Conservation (phyloP, 2,113 vertebrate genomes). For the Prionailurus viverrinus region DNA sequence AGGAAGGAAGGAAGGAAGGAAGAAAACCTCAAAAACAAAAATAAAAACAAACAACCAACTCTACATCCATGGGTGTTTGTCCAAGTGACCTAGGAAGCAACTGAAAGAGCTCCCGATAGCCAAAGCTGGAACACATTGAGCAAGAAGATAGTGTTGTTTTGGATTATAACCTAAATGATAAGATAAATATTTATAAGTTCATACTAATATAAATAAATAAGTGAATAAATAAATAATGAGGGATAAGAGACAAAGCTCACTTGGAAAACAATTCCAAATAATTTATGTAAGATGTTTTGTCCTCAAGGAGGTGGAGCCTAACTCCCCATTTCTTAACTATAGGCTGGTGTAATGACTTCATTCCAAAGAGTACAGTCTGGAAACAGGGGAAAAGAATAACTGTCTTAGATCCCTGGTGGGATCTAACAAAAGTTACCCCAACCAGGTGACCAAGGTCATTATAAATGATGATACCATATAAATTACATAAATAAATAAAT, state of each 20-base stretch:
- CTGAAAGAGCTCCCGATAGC: neutral
- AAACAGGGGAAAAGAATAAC: neutral
- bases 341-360: neutral
- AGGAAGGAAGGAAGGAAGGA: too few relatives aligned
- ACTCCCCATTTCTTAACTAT: neutral
- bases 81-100: too few relatives aligned
- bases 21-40: neutral
- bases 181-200: neutral
- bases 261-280: neutral
- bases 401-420: neutral
- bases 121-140: neutral
- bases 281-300: neutral
- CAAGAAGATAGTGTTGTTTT: neutral
- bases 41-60: neutral
- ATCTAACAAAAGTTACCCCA: neutral
- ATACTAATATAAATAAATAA: neutral
- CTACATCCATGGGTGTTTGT: neutral
- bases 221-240: conserved; percentile 27
- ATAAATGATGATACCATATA: neutral
- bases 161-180: neutral
- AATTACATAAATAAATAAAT: too few relatives aligned
- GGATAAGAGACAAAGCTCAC: neutral
- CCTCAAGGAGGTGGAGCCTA: neutral
- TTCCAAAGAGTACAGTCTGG: neutral
- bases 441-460: neutral